phyloP scores from a whole-genome alignment of 2,113 vertebrate species.

The Lucifuga dentata region DNA sequence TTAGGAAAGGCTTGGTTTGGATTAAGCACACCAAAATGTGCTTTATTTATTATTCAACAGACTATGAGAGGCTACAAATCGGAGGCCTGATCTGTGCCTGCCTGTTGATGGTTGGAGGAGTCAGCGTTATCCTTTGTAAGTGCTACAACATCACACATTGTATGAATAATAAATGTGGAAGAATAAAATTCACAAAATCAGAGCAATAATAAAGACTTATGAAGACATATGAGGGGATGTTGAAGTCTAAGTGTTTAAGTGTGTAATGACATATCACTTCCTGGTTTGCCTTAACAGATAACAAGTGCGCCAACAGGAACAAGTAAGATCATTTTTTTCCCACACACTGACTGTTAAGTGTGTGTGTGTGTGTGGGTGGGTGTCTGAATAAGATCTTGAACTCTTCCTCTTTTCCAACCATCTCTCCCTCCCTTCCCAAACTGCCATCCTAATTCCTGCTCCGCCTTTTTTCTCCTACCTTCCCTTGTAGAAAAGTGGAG shows the following conservation, averaged over 20 bases:
- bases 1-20: not conserved
- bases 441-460: slow-evolving; percentile 12
- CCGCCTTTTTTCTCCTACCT: slow-evolving; percentile 25
- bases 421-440: not conserved
- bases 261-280: slow-evolving; percentile 8
- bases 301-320: slow-evolving; percentile 49
- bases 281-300: slow-evolving; percentile 67
- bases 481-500: slow-evolving; percentile 63
- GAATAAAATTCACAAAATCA: not conserved
- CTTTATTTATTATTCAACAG: slow-evolving; percentile 51
- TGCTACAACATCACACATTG: slow-evolving; percentile 14
- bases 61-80: slow-evolving; percentile 82
- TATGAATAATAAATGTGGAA: too few species aligned
- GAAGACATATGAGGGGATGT: not conserved
- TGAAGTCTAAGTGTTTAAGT: not conserved
- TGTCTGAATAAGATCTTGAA: too few species aligned
- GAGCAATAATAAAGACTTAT: not conserved
- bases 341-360: not conserved
- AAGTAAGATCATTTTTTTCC: slow-evolving; percentile 62
- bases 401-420: not conserved
- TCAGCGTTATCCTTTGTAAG: slow-evolving; percentile 76
- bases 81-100: slow-evolving; percentile 74
- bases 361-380: not conserved
- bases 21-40: not conserved
- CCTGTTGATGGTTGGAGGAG: slow-evolving; percentile 70